These are phyloP conservation scores for Myiozetetes cayanensis DNA, from an alignment of 2,113 vertebrate species.

Conservation along the genomic window DNA sequence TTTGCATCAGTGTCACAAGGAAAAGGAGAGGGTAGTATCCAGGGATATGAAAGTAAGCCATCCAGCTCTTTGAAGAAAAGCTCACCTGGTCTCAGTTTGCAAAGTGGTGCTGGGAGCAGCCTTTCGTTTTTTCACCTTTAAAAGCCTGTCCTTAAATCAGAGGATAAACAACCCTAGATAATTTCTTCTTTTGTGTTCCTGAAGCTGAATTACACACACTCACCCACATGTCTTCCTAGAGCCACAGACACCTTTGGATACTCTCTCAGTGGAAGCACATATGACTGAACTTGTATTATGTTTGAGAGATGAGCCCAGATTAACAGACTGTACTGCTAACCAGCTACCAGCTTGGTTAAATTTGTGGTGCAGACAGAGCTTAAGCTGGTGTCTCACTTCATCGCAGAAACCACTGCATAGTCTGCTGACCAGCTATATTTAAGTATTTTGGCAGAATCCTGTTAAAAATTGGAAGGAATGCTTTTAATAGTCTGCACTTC, in stretches of 20 bases:
- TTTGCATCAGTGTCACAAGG: rapidly evolving
- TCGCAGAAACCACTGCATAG: neutral
- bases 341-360: neutral
- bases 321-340: neutral
- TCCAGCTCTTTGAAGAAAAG: neutral
- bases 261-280: neutral
- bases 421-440: neutral
- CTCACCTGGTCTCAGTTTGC: neutral
- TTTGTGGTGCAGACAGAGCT: neutral
- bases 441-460: constrained; percentile 31
- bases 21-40: neutral
- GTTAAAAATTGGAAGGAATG: constrained; percentile 25
- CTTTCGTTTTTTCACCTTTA: neutral
- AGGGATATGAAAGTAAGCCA: neutral
- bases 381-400: neutral
- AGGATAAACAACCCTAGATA: neutral
- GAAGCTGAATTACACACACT: neutral
- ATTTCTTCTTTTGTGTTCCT: neutral
- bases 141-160: neutral
- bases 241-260: rapidly evolving
- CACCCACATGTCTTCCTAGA: neutral
- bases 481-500: constrained; percentile 13
- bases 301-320: neutral
- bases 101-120: neutral
- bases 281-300: neutral